These are phyloP conservation scores for Bhutanitis thaidina DNA, from an alignment of 2,888 invertebrate genomes.

Conservation along the genomic window DNA sequence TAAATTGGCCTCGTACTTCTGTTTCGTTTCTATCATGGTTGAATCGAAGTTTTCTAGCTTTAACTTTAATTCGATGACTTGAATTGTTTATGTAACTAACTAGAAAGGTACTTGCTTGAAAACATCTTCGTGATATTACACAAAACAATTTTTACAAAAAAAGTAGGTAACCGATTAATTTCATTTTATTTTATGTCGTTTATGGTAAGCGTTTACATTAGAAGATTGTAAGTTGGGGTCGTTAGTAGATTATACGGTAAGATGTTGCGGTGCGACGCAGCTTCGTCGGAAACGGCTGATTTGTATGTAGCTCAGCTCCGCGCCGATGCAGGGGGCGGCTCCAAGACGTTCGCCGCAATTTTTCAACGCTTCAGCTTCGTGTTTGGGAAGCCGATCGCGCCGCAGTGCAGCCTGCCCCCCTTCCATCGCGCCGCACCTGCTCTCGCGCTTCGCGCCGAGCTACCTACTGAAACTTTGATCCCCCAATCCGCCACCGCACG, in stretches of 20 bases:
- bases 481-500: constrained; percentile 57
- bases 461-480: constrained; percentile 73
- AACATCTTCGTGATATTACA: too few species aligned
- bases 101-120: too few species aligned
- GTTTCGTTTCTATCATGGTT: constrained; percentile 41
- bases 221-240: constrained; percentile 10
- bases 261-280: constrained; percentile 19
- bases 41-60: background rate
- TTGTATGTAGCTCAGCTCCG: constrained; percentile 66
- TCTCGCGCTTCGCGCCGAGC: constrained; percentile 55
- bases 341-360: constrained; percentile 72
- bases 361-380: constrained; percentile 71
- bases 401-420: constrained; percentile 37
- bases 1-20: constrained; percentile 59
- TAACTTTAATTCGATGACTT: background rate
- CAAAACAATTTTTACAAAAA: too few species aligned
- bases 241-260: constrained; percentile 20
- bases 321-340: constrained; percentile 55
- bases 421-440: constrained; percentile 48
- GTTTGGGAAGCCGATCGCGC: constrained; percentile 63
- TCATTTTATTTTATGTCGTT: too few species aligned
- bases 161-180: too few species aligned
- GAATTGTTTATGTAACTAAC: background rate
- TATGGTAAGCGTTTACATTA: too few species aligned
- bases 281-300: constrained; percentile 47